These are phyloP conservation scores for Tokudaia tokunoshimensis DNA, from an alignment of 2,797 vertebrate species.

Conservation along the genomic window DNA sequence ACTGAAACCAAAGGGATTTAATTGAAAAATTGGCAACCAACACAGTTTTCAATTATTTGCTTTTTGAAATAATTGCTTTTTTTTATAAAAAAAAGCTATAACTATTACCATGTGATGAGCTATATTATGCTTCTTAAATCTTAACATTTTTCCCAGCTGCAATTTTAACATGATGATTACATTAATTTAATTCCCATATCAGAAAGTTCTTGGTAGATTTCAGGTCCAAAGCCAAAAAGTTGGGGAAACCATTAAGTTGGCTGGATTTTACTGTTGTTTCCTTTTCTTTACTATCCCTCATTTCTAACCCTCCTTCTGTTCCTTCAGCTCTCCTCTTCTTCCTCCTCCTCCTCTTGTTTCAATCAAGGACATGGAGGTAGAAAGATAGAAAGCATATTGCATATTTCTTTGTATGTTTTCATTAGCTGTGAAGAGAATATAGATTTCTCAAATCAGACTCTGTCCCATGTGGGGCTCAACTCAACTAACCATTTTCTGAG, in stretches of 20 bases:
- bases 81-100: not conserved
- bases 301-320: not conserved
- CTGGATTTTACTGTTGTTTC: not conserved
- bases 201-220: not conserved
- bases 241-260: not conserved
- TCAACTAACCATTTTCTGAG: not conserved
- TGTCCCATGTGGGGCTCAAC: not conserved
- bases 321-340: not conserved
- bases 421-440: slow-evolving; percentile 45
- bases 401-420: slow-evolving; percentile 59
- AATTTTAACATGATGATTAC: slow-evolving; percentile 28
- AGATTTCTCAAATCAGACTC: slow-evolving; percentile 29
- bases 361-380: not conserved
- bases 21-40: not conserved
- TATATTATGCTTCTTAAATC: slow-evolving; percentile 3
- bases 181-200: not conserved
- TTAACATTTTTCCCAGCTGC: not conserved
- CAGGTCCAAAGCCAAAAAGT: not conserved
- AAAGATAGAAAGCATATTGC: not conserved
- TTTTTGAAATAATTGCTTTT: slow-evolving; percentile 47
- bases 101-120: not conserved
- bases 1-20: slow-evolving; percentile 31
- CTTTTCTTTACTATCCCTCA: not conserved
- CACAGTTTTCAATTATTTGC: not conserved
- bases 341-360: not conserved